Evolutionary conservation across 2,888 invertebrate species (phyloP).

Genomic region (Sthenelais limicola): DNA sequence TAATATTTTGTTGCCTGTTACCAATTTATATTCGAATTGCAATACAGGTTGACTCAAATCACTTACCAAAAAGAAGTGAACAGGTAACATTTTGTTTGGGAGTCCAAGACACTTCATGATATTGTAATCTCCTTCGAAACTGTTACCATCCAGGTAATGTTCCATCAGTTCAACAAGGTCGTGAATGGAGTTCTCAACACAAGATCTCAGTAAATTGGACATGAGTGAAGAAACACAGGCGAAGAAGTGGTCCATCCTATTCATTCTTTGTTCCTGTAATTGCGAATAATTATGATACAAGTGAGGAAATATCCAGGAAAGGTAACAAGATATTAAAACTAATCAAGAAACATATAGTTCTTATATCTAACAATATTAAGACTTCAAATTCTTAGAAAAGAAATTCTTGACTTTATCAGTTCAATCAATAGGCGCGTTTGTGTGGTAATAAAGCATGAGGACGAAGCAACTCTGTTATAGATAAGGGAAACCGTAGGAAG

Average conservation of each 20-base stretch:
- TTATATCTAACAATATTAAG: too few relatives aligned
- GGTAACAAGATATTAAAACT: too few relatives aligned
- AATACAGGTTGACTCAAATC: background rate
- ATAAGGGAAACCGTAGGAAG: too few relatives aligned
- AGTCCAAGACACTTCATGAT: slow-evolving; percentile 65
- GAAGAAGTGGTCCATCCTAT: slow-evolving; percentile 80
- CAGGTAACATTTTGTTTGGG: slow-evolving; percentile 59
- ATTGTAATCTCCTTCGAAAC: slow-evolving; percentile 65
- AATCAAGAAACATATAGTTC: too few relatives aligned
- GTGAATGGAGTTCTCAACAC: slow-evolving; percentile 66
- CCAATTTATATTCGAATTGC: background rate
- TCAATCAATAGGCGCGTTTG: too few relatives aligned
- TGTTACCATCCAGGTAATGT: slow-evolving; percentile 67
- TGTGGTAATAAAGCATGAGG: too few relatives aligned
- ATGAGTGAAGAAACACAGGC: slow-evolving; percentile 82
- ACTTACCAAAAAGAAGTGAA: slow-evolving; percentile 67
- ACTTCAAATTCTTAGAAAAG: too few relatives aligned
- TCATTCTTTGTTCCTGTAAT: slow-evolving; percentile 68
- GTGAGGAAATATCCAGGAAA: too few relatives aligned
- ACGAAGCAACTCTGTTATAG: too few relatives aligned
- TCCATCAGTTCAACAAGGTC: slow-evolving; percentile 69
- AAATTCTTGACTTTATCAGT: too few relatives aligned
- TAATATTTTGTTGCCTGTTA: background rate
- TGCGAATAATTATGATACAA: too few relatives aligned
- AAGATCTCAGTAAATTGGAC: slow-evolving; percentile 80